phyloP scores from a whole-genome alignment of 2,113 vertebrate species.

The Podocnemis expansa region DNA sequence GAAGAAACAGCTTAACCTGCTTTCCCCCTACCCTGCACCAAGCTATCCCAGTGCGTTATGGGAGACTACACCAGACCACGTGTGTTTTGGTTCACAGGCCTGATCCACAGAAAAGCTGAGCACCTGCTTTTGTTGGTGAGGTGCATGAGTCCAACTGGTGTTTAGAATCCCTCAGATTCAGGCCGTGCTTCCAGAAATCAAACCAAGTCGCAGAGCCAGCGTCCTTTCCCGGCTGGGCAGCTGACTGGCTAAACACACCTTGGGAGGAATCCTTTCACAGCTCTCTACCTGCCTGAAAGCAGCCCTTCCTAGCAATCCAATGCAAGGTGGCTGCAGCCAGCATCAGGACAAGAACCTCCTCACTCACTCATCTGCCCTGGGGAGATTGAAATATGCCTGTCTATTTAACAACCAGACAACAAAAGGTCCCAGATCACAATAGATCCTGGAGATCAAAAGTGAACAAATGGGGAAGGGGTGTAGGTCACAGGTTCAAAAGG shows the following conservation, averaged over 20 bases:
- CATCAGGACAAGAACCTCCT: neutral
- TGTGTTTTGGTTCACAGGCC: neutral
- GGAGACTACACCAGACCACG: too few species aligned
- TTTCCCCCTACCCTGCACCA: rapidly evolving
- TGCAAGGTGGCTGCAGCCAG: neutral
- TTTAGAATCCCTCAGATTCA: neutral
- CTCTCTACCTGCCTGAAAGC: neutral
- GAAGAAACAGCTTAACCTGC: neutral
- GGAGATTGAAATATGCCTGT: too few species aligned
- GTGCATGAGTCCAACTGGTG: neutral
- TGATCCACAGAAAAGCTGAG: neutral
- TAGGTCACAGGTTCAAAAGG: neutral
- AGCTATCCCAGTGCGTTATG: neutral
- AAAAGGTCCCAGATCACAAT: neutral
- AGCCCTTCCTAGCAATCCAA: neutral
- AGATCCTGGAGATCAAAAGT: neutral
- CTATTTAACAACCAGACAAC: neutral
- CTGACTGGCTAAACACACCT: too few species aligned
- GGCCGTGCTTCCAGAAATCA: neutral
- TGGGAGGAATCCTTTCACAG: neutral
- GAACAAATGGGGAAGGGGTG: neutral
- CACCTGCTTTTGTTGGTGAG: neutral
- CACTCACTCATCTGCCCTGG: neutral
- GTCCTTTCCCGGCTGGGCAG: too few species aligned
- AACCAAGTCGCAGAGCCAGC: neutral